phyloP scores from a whole-genome alignment of 37 sponge, comb jelly and placozoan species.

The Lycopodina hypogea region DNA sequence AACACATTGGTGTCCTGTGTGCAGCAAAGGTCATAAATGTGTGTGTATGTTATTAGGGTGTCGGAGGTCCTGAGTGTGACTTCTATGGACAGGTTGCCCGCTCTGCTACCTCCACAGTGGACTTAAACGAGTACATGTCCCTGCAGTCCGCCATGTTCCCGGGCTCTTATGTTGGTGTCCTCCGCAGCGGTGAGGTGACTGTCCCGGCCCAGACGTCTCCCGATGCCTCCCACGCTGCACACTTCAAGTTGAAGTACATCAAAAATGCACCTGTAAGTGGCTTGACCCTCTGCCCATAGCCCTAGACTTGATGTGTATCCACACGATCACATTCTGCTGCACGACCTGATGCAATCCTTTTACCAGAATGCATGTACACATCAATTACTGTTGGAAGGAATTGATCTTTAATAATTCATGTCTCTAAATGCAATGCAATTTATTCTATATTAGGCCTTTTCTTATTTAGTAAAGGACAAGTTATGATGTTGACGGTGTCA shows the following conservation, averaged over 20 bases:
- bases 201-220: slow-evolving; percentile 66
- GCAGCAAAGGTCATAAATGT: too few species aligned
- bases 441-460: too few species aligned
- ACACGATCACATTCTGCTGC: too few species aligned
- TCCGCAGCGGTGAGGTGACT: slow-evolving; percentile 62
- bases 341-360: too few species aligned
- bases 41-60: slow-evolving; percentile 44
- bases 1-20: too few species aligned
- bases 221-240: slow-evolving; percentile 36
- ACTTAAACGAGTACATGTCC: slow-evolving; percentile 15
- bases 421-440: too few species aligned
- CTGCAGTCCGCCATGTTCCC: slow-evolving; percentile 44
- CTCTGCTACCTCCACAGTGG: background rate
- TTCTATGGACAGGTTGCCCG: slow-evolving; percentile 22
- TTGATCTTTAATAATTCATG: too few species aligned
- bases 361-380: too few species aligned
- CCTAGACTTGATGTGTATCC: too few species aligned
- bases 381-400: too few species aligned
- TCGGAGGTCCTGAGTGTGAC: slow-evolving; percentile 82
- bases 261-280: slow-evolving; percentile 13
- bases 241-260: slow-evolving; percentile 41
- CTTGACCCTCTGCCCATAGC: background rate
- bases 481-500: too few species aligned
- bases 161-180: slow-evolving; percentile 61
- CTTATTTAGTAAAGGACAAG: too few species aligned